Conservation (phyloP, 1,140 invertebrate genomes). For the Asobara japonica region DNA sequence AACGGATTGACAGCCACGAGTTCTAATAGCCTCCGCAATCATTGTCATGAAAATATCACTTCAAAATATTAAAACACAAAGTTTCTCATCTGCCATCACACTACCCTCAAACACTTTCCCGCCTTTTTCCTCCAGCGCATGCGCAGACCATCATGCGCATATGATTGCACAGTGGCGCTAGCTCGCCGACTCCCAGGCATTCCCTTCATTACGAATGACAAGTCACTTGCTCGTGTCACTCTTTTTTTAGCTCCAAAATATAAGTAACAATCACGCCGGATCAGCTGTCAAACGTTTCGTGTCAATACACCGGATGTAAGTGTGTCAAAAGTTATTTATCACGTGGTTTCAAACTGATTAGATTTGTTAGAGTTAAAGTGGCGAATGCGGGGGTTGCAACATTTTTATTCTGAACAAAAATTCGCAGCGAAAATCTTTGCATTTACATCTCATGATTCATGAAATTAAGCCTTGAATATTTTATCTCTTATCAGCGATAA, state of each 20-base stretch:
- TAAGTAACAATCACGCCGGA: neutral
- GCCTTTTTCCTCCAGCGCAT: neutral
- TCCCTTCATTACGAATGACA: conserved; percentile 2
- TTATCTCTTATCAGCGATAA: too few relatives aligned
- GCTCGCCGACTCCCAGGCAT: neutral
- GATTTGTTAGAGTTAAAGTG: neutral
- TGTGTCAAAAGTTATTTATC: neutral
- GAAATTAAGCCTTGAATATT: too few relatives aligned
- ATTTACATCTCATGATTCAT: too few relatives aligned
- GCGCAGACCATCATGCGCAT: neutral
- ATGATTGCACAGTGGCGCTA: neutral
- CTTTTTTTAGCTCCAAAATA: neutral
- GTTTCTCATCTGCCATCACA: neutral
- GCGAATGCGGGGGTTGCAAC: too few relatives aligned
- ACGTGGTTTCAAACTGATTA: neutral
- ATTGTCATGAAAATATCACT: too few relatives aligned
- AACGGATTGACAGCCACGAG: too few relatives aligned
- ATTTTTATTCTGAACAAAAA: neutral
- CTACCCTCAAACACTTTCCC: neutral
- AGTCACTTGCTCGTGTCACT: neutral
- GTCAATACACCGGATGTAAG: neutral
- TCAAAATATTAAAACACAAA: too few relatives aligned
- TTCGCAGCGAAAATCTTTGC: too few relatives aligned
- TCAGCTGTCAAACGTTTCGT: neutral
- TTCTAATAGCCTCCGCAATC: too few relatives aligned